Evolutionary conservation across 2,113 vertebrate species (phyloP).

Genomic region (Cynopterus brachyotis): DNA sequence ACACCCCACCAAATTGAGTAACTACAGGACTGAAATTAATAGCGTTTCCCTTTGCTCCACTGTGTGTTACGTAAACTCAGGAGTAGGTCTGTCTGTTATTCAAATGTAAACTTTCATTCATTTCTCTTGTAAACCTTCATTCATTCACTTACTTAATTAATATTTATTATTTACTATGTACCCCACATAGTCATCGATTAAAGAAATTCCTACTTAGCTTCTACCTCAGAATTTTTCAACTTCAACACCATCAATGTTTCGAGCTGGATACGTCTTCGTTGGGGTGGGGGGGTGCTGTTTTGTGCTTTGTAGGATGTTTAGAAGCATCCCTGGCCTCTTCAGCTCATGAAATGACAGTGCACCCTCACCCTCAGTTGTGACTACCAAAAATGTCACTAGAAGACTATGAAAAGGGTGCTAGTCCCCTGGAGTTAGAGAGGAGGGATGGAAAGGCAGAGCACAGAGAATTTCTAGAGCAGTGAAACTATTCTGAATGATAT

Average conservation of each 20-base stretch:
- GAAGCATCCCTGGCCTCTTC: no score
- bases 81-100: background rate
- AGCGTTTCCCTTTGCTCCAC: background rate
- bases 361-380: background rate
- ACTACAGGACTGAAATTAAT: background rate
- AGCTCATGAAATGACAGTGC: background rate
- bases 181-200: background rate
- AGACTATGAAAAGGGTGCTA: background rate
- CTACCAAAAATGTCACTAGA: background rate
- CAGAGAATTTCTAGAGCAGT: background rate
- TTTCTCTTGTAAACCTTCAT: background rate
- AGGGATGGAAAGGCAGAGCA: background rate
- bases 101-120: background rate
- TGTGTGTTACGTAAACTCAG: background rate
- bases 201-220: background rate
- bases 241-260: background rate
- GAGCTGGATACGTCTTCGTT: background rate
- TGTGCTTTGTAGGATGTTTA: background rate
- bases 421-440: background rate
- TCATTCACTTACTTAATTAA: background rate
- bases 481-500: background rate
- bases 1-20: background rate
- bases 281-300: accelerated
- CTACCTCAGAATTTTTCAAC: background rate
- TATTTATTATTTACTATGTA: background rate